These are phyloP conservation scores for Euzophera pinguis DNA, from an alignment of 2,888 invertebrate species.

Conservation along the genomic window DNA sequence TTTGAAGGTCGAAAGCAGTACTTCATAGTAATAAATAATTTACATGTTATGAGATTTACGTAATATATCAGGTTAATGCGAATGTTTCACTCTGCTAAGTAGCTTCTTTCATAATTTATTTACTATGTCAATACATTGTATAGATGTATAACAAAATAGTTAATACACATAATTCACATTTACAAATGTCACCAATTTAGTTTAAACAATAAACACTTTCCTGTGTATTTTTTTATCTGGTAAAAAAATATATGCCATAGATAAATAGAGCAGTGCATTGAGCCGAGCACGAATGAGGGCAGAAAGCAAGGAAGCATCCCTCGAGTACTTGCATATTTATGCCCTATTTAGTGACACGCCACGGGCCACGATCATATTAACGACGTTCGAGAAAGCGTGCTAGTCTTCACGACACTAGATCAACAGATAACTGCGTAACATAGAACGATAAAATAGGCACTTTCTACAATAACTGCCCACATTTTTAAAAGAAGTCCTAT, in stretches of 20 bases:
- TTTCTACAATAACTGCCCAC: neutral
- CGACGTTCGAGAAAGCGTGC: slow-evolving; percentile 5
- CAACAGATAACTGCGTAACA: slow-evolving; percentile 4
- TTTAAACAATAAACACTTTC: too few relatives aligned
- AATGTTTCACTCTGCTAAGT: too few relatives aligned
- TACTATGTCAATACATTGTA: too few relatives aligned
- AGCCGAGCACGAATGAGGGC: neutral
- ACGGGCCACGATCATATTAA: neutral
- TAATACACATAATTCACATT: too few relatives aligned
- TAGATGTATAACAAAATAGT: too few relatives aligned
- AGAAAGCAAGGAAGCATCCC: neutral
- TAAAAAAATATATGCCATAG: too few relatives aligned
- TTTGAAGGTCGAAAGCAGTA: neutral
- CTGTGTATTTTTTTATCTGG: too few relatives aligned
- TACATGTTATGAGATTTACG: neutral
- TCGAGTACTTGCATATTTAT: neutral
- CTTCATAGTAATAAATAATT: too few relatives aligned
- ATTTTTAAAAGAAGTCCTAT: neutral
- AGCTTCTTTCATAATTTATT: too few relatives aligned
- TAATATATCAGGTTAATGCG: too few relatives aligned
- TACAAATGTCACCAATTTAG: too few relatives aligned
- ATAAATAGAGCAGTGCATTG: neutral
- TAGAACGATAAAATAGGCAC: neutral
- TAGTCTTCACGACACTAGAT: slow-evolving; percentile 6
- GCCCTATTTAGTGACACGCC: slow-evolving; percentile 6